Conservation (phyloP, 1,140 invertebrate species). For the Pogonomyrmex barbatus region DNA sequence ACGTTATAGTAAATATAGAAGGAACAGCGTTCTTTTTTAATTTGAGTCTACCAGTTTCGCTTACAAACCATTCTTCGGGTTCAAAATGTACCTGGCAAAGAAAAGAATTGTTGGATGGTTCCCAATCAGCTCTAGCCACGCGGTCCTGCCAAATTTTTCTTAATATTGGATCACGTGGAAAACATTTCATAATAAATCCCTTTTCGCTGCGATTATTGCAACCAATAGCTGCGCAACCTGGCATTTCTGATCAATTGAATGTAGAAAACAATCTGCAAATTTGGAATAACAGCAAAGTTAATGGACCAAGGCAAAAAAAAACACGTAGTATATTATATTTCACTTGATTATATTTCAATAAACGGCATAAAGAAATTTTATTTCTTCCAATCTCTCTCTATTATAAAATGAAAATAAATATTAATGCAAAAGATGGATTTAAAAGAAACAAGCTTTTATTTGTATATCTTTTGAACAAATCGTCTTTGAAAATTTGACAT, state of each 20-base stretch:
- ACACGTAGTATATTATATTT: background rate
- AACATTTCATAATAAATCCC: constrained; percentile 85
- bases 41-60: constrained; percentile 79
- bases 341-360: background rate
- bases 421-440: background rate
- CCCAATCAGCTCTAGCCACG: constrained; percentile 83
- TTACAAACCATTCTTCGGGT: constrained; percentile 80
- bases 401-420: background rate
- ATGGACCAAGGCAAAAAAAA: background rate
- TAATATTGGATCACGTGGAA: constrained; percentile 81
- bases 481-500: background rate
- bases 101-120: constrained; percentile 84
- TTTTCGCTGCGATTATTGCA: constrained; percentile 85
- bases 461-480: background rate
- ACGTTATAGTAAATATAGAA: constrained; percentile 81
- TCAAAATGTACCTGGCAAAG: constrained; percentile 83
- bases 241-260: constrained; percentile 76
- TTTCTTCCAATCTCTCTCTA: background rate
- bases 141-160: constrained; percentile 83
- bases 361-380: background rate
- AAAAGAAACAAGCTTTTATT: background rate
- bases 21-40: constrained; percentile 82
- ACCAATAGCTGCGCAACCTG: constrained; percentile 83
- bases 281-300: constrained; percentile 24
- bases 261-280: background rate